Conservation (phyloP, 2,888 invertebrate species). For the Deilephila porcellus region DNA sequence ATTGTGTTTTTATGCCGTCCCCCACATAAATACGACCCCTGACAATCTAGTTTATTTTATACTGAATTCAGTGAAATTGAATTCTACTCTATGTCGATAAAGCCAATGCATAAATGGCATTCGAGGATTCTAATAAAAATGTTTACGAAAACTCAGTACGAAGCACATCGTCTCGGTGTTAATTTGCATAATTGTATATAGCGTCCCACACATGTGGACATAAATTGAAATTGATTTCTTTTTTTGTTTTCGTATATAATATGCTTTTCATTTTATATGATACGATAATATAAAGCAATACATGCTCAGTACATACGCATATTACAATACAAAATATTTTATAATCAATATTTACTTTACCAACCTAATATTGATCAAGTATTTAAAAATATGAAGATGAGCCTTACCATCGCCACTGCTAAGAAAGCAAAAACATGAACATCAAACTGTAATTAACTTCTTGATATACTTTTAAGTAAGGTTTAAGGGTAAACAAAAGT, state of each 20-base stretch:
- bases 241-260: neutral
- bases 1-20: constrained; percentile 60
- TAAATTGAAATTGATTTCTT: neutral
- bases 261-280: neutral
- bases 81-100: constrained; percentile 56
- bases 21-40: constrained; percentile 60
- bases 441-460: neutral
- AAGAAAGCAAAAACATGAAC: neutral
- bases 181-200: constrained; percentile 12
- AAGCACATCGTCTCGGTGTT: constrained; percentile 24
- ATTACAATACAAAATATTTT: neutral
- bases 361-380: too few relatives aligned
- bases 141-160: constrained; percentile 52
- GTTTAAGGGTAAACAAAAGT: constrained; percentile 9
- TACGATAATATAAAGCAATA: too few relatives aligned
- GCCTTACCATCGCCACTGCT: too few relatives aligned
- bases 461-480: neutral
- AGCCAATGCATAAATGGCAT: constrained; percentile 55
- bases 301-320: neutral
- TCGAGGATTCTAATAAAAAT: constrained; percentile 55
- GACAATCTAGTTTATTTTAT: constrained; percentile 64
- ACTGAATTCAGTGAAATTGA: constrained; percentile 61
- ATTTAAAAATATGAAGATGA: too few relatives aligned
- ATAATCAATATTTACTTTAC: too few relatives aligned
- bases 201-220: neutral